Percentiles rank a stretch among this genome's conserved stretches.
Evolutionary conservation across 2,888 invertebrate genomes (phyloP).

Genomic region (Panorpa germanica): DNA sequence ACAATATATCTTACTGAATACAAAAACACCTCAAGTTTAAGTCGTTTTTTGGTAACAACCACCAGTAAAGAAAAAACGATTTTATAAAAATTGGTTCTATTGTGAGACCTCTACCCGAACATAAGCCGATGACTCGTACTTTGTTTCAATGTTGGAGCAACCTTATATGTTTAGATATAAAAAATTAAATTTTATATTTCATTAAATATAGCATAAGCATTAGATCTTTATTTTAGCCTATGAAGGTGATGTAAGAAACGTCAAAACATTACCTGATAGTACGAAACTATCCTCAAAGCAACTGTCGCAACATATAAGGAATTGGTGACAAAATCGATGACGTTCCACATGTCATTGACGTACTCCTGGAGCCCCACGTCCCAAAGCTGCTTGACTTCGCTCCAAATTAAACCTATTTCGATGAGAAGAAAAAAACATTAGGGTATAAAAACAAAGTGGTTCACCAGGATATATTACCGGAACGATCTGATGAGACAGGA

Average conservation of each 20-base stretch:
- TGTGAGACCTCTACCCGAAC: no score
- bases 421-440: constrained; percentile 12
- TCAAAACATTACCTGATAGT: constrained; percentile 56
- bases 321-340: constrained; percentile 96
- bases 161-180: no score
- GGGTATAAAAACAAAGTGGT: no score
- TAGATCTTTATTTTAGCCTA: constrained; percentile 16
- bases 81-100: no score
- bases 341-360: constrained; percentile 98
- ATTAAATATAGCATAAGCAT: neutral
- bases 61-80: no score
- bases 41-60: no score
- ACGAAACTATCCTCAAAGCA: constrained; percentile 83
- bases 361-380: constrained; percentile 94
- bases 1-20: no score
- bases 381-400: constrained; percentile 97
- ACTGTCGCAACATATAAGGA: constrained; percentile 95
- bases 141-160: no score
- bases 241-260: constrained; percentile 9
- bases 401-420: constrained; percentile 96
- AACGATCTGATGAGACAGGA: no score
- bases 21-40: no score
- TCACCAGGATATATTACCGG: no score
- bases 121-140: no score
- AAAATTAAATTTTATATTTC: neutral